These are phyloP conservation scores for Agrotis puta DNA, from an alignment of 2,888 invertebrate species.

Conservation along the genomic window DNA sequence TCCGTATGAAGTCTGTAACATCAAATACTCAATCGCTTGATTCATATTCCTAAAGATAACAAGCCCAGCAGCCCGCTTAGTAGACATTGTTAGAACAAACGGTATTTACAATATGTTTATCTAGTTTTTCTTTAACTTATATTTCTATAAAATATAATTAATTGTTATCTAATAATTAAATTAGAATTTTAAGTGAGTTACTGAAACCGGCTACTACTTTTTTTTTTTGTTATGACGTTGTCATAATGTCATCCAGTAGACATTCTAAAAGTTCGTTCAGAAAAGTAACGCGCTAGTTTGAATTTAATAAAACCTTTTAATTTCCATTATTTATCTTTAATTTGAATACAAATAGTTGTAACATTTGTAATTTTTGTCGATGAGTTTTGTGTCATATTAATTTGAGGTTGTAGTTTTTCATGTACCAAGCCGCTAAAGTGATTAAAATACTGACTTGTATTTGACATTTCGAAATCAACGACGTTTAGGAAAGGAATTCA, in stretches of 20 bases:
- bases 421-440: slow-evolving; percentile 16
- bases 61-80: slow-evolving; percentile 95
- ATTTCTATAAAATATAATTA: neutral
- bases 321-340: neutral
- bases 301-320: neutral
- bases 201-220: neutral
- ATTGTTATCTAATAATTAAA: slow-evolving; percentile 1
- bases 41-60: slow-evolving; percentile 94
- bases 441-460: slow-evolving; percentile 25
- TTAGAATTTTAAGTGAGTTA: neutral
- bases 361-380: neutral
- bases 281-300: slow-evolving; percentile 5
- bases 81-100: slow-evolving; percentile 72
- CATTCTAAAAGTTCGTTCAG: neutral
- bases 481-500: slow-evolving; percentile 64
- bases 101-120: neutral
- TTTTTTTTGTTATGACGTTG: slow-evolving; percentile 23
- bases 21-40: slow-evolving; percentile 93
- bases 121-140: neutral
- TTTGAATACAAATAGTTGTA: too few species aligned
- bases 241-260: too few species aligned
- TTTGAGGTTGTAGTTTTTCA: neutral
- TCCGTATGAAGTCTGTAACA: slow-evolving; percentile 97
- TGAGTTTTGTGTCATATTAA: neutral
- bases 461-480: slow-evolving; percentile 48